Evolutionary conservation across 2,113 vertebrate genomes (phyloP).

Genomic region (Serinus canaria): DNA sequence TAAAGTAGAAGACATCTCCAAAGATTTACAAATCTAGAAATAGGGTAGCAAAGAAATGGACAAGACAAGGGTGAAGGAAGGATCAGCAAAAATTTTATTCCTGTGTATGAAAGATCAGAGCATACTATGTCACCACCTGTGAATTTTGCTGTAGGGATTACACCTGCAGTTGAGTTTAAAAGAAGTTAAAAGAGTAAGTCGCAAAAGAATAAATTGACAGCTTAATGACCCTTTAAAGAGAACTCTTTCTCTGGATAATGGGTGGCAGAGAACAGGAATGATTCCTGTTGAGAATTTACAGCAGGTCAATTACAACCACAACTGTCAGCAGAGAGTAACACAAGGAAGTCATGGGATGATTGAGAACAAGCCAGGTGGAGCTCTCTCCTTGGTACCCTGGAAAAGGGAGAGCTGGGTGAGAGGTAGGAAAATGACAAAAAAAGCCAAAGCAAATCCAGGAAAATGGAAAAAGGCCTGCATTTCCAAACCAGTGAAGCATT

Average conservation of each 20-base stretch:
- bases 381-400: neutral
- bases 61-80: neutral
- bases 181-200: slow-evolving; percentile 29
- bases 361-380: neutral
- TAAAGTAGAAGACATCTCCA: neutral
- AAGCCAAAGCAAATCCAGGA: neutral
- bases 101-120: neutral
- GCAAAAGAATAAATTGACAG: slow-evolving; percentile 30
- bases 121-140: neutral
- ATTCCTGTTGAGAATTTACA: slow-evolving; percentile 24
- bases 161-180: slow-evolving; percentile 4
- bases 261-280: slow-evolving; percentile 18
- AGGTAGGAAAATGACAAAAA: neutral
- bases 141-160: slow-evolving; percentile 45
- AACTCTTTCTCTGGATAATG: slow-evolving; percentile 22
- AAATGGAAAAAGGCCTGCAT: neutral
- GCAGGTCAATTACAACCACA: slow-evolving; percentile 42
- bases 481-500: neutral
- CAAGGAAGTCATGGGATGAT: neutral
- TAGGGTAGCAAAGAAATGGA: neutral
- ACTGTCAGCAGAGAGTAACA: slow-evolving; percentile 8
- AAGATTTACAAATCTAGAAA: neutral
- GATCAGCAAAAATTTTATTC: neutral
- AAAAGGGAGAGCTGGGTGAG: neutral
- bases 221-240: slow-evolving; percentile 16